Base-by-base conservation (phyloP, 1,140 invertebrate species). In the Zophobas atratus region DNA sequence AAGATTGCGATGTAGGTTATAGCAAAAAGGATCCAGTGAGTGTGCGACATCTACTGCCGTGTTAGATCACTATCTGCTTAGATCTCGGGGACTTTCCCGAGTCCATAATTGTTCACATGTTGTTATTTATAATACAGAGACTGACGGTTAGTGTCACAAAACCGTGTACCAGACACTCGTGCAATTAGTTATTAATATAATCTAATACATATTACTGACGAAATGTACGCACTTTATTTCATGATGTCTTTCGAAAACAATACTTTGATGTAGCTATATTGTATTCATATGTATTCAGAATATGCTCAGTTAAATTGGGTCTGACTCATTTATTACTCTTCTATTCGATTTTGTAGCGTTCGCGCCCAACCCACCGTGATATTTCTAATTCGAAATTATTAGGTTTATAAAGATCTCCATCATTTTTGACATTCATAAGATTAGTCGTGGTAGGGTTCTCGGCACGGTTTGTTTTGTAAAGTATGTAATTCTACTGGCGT, bases 291-390 rank as follows among this genome's bases (percentile, higher is more conserved):
- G 57, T 77, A 78, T 60, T 55, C 74, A 72, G 74, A 77, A 80
- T 82, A 81, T 82, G 81, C 81, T 82, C 81, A 82, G 81, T 82
- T 81, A 81, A 82, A 82, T 82, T 79, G 75, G 72, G 72, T 80
- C 74, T 80, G 79, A 79, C 79, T 79, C 46, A 6, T 33, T 72
- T 76, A 49, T 70, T 79, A 48, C 41, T 8, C 41, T 51, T 56
- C 53, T 56, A 72, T 72, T 56, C 38, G 48, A 53, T 53, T 72
- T 51, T 35, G n/a, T 72, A 49, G 1, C 32, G 35, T 49, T 20
- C 20, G 20, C 39, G 38, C 38, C 3, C 38, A 4, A 2, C 38
- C 5, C n/a, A 20, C 20, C 20, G 20, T 20, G 20, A 20, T 20
- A 20, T 20, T 20, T 20, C 20, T 20, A 20, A 20, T 20, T 20